A percentile compares a stretch with the other conserved stretches of the same genome.
phyloP scores from a whole-genome alignment of 2,797 vertebrate genomes.

The Gymnocypris eckloni region DNA sequence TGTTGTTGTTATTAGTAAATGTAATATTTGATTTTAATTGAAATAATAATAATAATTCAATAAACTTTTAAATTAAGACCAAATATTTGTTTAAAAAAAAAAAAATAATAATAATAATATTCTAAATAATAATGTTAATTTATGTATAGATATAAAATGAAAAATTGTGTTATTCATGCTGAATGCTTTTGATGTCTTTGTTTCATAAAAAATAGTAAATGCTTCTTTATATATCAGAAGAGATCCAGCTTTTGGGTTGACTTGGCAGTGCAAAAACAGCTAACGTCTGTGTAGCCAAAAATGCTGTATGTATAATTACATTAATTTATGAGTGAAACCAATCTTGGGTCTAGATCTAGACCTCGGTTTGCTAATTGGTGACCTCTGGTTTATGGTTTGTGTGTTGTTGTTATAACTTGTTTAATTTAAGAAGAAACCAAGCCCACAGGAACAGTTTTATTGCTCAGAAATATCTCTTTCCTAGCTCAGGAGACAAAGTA shows the following conservation, averaged over 20 bases:
- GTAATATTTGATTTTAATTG: neutral
- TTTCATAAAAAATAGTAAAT: neutral
- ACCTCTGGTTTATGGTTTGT: constrained; percentile 5
- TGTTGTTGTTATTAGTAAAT: too few species aligned
- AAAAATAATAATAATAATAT: neutral
- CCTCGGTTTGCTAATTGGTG: neutral
- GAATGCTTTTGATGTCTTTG: neutral
- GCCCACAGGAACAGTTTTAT: neutral
- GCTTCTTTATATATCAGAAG: neutral
- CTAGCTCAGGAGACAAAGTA: neutral
- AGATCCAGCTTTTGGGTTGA: neutral
- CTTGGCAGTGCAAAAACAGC: neutral
- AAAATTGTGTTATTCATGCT: too few species aligned
- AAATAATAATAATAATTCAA: too few species aligned
- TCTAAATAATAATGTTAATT: neutral
- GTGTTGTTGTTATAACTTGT: constrained; percentile 15
- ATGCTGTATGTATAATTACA: neutral
- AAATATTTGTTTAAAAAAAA: too few species aligned
- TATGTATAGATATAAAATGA: neutral
- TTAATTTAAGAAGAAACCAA: constrained; percentile 18
- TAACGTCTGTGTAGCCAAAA: neutral
- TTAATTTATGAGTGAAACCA: neutral
- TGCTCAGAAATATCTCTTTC: neutral
- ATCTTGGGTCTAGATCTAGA: constrained; percentile 18
- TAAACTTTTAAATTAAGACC: too few species aligned